These are phyloP conservation scores for Drosophila azteca DNA, from an alignment of 1,140 invertebrate species.

Conservation along the genomic window DNA sequence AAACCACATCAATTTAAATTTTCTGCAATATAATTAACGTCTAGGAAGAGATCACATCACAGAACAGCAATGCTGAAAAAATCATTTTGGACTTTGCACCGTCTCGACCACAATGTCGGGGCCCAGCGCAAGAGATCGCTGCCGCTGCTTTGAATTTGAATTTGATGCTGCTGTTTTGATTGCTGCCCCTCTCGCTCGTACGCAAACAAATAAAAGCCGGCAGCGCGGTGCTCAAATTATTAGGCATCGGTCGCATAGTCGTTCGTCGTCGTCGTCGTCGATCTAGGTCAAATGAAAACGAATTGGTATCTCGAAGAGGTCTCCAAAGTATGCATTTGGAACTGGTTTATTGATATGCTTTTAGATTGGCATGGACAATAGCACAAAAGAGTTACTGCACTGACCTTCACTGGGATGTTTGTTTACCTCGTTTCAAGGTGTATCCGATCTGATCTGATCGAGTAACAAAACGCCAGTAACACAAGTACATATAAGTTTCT, in stretches of 20 bases:
- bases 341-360: constrained; percentile 35
- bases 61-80: constrained; percentile 13
- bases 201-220: constrained; percentile 72
- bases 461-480: not conserved
- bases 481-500: too few relatives aligned
- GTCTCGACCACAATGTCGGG: constrained; percentile 10
- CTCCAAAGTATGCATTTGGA: constrained; percentile 40
- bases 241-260: constrained; percentile 64
- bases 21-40: constrained; percentile 49
- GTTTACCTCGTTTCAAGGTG: constrained; percentile 20
- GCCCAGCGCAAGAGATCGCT: constrained; percentile 32
- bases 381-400: constrained; percentile 24
- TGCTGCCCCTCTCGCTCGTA: constrained; percentile 29
- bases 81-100: constrained; percentile 54
- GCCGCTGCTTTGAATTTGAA: constrained; percentile 10
- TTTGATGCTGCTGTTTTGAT: constrained; percentile 30
- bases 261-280: constrained; percentile 10
- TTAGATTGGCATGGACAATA: constrained; percentile 22
- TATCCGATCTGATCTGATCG: constrained; percentile 2
- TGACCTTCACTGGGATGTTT: constrained; percentile 32
- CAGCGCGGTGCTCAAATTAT: constrained; percentile 50
- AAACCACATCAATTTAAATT: constrained; percentile 53
- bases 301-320: constrained; percentile 46
- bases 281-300: constrained; percentile 71
- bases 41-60: constrained; percentile 12